Percentiles rank a stretch among this genome's conserved stretches.
These are phyloP conservation scores for Calypte anna DNA, from an alignment of 2,113 vertebrate species.

Conservation along the genomic window DNA sequence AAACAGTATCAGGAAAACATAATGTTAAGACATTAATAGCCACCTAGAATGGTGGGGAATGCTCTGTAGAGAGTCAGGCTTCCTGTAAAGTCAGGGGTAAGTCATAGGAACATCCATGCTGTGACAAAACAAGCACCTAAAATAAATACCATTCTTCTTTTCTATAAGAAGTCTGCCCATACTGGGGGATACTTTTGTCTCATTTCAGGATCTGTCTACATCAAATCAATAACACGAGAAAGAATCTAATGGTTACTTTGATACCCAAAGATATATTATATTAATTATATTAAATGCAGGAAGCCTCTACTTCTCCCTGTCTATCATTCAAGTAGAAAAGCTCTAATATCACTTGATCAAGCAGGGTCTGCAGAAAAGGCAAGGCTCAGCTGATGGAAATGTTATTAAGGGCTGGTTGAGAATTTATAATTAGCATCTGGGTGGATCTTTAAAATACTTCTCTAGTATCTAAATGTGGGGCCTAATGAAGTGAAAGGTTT, in stretches of 20 bases:
- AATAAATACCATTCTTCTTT: background rate
- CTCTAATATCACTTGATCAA: background rate
- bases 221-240: background rate
- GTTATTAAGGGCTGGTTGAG: background rate
- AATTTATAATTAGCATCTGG: background rate
- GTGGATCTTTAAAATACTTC: background rate
- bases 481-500: background rate
- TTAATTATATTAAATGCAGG: background rate
- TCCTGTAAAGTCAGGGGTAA: background rate
- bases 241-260: background rate
- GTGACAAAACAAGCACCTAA: background rate
- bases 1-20: background rate
- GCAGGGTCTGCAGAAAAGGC: background rate
- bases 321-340: background rate
- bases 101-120: background rate
- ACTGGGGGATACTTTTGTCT: background rate
- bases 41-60: background rate
- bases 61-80: background rate
- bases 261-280: background rate
- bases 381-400: background rate
- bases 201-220: background rate
- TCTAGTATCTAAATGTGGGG: background rate
- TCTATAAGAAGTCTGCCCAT: background rate
- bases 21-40: background rate
- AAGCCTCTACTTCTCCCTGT: background rate